A percentile compares a stretch with the other conserved stretches of the same genome.
Conservation (phyloP, 1,140 invertebrate genomes). For the Oedothorax gibbosus region DNA sequence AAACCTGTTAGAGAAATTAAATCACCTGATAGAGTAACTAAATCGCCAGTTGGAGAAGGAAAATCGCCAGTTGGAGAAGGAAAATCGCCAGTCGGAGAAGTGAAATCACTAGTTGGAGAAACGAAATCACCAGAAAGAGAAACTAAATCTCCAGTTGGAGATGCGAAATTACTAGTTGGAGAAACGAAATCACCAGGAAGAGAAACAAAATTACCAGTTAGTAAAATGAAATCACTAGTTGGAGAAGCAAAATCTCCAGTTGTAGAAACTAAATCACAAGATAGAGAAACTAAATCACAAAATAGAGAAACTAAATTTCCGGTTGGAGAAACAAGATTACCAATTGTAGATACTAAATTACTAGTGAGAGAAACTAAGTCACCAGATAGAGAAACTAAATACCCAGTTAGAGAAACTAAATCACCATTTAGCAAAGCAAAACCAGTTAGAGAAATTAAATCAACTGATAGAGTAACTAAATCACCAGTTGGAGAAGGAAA, state of each 20-base stretch:
- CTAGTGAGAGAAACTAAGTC: not conserved
- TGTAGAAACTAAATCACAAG: not conserved
- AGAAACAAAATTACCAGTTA: not conserved
- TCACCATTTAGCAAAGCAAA: conserved; percentile 8
- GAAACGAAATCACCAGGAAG: conserved; percentile 3
- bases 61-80: not conserved
- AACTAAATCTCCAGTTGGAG: not conserved
- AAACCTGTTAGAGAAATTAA: not conserved
- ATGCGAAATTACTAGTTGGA: not conserved
- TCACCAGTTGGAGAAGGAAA: not conserved
- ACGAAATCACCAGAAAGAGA: not conserved
- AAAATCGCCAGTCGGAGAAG: conserved; percentile 18
- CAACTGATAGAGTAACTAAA: not conserved
- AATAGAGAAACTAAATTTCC: not conserved
- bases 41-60: conserved; percentile 13
- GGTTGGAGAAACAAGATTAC: not conserved
- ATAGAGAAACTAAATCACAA: not conserved
- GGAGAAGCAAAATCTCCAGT: not conserved
- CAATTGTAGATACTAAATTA: not conserved
- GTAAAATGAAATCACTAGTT: not conserved
- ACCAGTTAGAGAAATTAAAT: not conserved
- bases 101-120: not conserved
- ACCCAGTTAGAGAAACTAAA: not conserved
- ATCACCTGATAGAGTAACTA: not conserved
- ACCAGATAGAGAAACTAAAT: not conserved